phyloP scores from a whole-genome alignment of 2,113 vertebrate species.

The Myrmophylax atrothorax region DNA sequence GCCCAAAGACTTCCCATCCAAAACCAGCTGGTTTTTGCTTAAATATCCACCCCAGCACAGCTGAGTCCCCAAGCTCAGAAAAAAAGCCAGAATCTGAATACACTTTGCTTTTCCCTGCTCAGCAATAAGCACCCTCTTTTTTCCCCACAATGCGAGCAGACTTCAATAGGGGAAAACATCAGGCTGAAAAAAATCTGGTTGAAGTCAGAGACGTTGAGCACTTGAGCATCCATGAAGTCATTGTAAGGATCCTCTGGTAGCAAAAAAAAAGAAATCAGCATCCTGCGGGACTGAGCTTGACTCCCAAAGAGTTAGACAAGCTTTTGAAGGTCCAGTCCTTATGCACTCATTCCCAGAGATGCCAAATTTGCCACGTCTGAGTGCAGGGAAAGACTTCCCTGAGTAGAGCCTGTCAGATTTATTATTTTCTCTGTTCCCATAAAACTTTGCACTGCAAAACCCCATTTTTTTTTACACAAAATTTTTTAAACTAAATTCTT shows the following conservation, averaged over 20 bases:
- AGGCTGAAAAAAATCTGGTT: not conserved
- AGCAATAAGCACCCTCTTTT: not conserved
- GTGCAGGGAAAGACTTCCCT: not conserved
- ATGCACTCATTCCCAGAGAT: not conserved
- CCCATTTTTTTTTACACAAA: accelerated
- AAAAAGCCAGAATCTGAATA: not conserved
- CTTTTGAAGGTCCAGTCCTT: not conserved
- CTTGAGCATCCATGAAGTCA: not conserved
- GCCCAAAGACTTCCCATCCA: not conserved
- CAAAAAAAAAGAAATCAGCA: not conserved
- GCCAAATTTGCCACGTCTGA: not conserved
- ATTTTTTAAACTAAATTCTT: not conserved
- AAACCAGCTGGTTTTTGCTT: not conserved
- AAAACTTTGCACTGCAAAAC: not conserved
- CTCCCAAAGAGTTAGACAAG: not conserved
- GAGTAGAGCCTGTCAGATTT: not conserved
- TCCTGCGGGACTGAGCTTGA: not conserved
- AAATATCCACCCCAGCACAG: not conserved
- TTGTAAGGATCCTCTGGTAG: not conserved
- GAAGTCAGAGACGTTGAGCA: accelerated
- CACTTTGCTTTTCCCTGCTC: accelerated
- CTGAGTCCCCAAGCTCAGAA: not conserved
- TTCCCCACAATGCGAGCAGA: not conserved
- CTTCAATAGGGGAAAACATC: not conserved
- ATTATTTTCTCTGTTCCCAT: not conserved